Base-by-base conservation (phyloP, 1,140 invertebrate genomes). In the Aphis craccivora region DNA sequence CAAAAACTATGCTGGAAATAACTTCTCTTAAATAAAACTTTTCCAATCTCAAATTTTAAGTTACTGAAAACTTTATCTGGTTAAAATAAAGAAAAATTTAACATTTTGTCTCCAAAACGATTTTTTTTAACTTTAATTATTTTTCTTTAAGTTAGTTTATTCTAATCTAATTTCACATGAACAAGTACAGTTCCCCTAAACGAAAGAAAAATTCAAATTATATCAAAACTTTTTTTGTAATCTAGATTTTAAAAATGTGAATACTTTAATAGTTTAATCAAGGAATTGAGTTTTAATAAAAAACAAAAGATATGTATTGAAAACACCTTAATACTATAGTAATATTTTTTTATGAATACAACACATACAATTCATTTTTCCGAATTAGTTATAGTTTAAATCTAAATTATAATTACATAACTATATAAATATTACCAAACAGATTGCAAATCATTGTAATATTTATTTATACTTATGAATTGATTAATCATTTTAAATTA, bases 41-140 rank as follows among this genome's bases (percentile, higher is more conserved):
- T 91, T 91, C 55, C 90, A 91, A 91, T 91, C 37, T 91, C 40
- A 14, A 91, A 76, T 91, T 91, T 91, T 45, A 91, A 67, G 18
- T 76, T 45, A 67, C 60, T 76, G 22, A 67, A 40, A 76, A 76
- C 55, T 91, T 91, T 91, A 91, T 91, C 60, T 91, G 67, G 53
- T 76, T 45, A 76, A 1, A 67, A 76, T 91, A 45, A 76, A n/a
- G 89, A 37, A 30, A 67, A 18, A 76, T 91, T 91, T 91, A 43
- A 76, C 40, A 67, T 91, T 67, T 67, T 45, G 40, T 91, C 40
- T 35, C 40, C 37, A 91, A 67, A 91, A 91, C 90, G 37, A 67
- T 91, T 76, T 90, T 90, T 55, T 53, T 60, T 67, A 60, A 40
- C 53, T 67, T 90, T 90, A 60, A 60, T 90, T 60, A 60, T 67